Conservation (phyloP, 1,140 invertebrate genomes). For the Polypedilum vanderplanki region DNA sequence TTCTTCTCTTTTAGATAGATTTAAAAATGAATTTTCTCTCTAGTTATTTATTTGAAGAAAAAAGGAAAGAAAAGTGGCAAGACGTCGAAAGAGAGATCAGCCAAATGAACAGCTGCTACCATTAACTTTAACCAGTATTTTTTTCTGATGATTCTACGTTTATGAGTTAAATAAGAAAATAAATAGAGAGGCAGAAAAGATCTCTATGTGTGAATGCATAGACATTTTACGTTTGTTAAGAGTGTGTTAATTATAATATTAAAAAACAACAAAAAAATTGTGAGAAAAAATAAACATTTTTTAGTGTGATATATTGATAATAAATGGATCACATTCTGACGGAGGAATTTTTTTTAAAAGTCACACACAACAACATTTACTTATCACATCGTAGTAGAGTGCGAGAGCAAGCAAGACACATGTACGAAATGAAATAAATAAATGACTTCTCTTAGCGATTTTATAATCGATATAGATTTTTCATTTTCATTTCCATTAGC, state of each 20-base stretch:
- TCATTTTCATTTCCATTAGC: neutral
- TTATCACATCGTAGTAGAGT: too few species aligned
- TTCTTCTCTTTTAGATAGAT: neutral
- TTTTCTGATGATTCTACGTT: neutral
- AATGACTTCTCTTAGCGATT: neutral
- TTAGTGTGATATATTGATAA: constrained; percentile 22
- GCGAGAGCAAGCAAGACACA: too few species aligned
- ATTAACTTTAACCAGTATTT: constrained; percentile 7
- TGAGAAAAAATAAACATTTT: neutral
- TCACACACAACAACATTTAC: neutral
- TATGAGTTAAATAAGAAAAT: neutral
- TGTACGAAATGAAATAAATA: neutral
- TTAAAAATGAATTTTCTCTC: neutral
- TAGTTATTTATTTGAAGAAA: neutral
- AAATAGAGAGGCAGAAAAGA: neutral
- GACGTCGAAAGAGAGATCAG: neutral
- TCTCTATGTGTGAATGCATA: neutral
- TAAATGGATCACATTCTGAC: constrained; percentile 1
- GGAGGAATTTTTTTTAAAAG: neutral
- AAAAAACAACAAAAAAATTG: neutral
- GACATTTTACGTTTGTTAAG: neutral
- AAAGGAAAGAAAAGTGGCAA: neutral
- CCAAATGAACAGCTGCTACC: constrained; percentile 14
- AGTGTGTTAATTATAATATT: constrained; percentile 22
- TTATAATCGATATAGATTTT: neutral